Conservation (phyloP, 1,140 invertebrate species). For the Drosophila parabipectinata region DNA sequence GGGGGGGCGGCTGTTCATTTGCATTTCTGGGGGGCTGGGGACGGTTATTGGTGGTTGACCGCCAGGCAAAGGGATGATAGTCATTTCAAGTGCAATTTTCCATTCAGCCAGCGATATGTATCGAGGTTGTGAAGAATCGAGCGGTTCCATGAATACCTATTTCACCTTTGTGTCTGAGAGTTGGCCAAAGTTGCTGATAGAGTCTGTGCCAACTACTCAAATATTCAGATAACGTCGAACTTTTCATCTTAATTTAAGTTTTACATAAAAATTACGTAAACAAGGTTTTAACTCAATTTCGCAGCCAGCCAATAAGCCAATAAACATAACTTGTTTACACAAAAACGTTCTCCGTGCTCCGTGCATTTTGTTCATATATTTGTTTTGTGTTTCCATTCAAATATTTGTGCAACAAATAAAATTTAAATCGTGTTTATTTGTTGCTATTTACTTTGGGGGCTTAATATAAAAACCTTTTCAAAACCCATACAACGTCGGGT, state of each 20-base stretch:
- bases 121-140: slow-evolving; percentile 39
- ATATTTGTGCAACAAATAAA: background rate
- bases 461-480: background rate
- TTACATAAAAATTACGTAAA: background rate
- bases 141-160: slow-evolving; percentile 4
- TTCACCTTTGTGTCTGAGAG: background rate
- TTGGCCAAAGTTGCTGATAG: slow-evolving; percentile 3
- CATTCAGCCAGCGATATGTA: slow-evolving; percentile 31
- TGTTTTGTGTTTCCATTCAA: background rate
- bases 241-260: background rate
- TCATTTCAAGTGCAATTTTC: slow-evolving; percentile 69
- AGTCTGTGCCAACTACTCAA: background rate
- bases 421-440: background rate
- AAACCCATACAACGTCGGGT: background rate
- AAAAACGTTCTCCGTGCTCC: background rate
- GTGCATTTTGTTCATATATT: background rate
- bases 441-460: background rate
- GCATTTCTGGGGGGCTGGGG: slow-evolving; percentile 49
- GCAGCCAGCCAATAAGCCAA: background rate
- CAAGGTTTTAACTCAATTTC: background rate
- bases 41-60: slow-evolving; percentile 72
- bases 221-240: background rate
- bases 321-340: background rate
- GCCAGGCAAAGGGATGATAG: slow-evolving; percentile 51
- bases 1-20: slow-evolving; percentile 66